These are phyloP conservation scores for Pimephales promelas DNA, from an alignment of 2,113 vertebrate genomes.

Conservation along the genomic window DNA sequence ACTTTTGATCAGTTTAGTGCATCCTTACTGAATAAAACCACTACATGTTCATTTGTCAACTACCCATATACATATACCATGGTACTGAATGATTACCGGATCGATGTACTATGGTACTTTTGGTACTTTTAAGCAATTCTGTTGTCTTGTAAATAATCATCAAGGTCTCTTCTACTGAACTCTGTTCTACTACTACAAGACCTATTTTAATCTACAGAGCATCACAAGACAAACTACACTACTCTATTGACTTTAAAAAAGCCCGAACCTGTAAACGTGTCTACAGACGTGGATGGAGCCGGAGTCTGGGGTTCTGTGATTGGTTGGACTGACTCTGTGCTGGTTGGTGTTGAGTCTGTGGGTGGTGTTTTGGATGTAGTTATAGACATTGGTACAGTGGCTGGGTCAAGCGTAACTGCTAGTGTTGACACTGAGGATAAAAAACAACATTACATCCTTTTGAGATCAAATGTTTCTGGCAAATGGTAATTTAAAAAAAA, in stretches of 20 bases:
- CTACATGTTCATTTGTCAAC: not conserved
- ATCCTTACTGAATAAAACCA: no score
- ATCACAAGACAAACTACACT: not conserved
- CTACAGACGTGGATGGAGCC: slow-evolving; percentile 8
- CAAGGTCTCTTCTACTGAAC: not conserved
- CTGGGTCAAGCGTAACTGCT: slow-evolving; percentile 2
- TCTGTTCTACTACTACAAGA: not conserved
- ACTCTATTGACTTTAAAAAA: not conserved
- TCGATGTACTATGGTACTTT: no score
- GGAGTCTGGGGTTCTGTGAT: slow-evolving; percentile 4
- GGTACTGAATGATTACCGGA: no score
- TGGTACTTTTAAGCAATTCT: not conserved
- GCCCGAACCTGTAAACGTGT: slow-evolving; percentile 31
- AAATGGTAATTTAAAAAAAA: no score
- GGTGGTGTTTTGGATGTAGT: slow-evolving; percentile 9
- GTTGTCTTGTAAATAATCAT: not conserved
- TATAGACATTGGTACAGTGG: slow-evolving; percentile 7
- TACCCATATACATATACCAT: not conserved
- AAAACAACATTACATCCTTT: not conserved
- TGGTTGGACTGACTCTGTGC: slow-evolving; percentile 2
- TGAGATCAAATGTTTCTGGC: not conserved
- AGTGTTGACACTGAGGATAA: not conserved
- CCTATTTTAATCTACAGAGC: not conserved
- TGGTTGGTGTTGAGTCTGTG: slow-evolving; percentile 12
- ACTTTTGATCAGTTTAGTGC: no score